These are phyloP conservation scores for Protaetia brevitarsis DNA, from an alignment of 1,140 invertebrate genomes.

Conservation along the genomic window DNA sequence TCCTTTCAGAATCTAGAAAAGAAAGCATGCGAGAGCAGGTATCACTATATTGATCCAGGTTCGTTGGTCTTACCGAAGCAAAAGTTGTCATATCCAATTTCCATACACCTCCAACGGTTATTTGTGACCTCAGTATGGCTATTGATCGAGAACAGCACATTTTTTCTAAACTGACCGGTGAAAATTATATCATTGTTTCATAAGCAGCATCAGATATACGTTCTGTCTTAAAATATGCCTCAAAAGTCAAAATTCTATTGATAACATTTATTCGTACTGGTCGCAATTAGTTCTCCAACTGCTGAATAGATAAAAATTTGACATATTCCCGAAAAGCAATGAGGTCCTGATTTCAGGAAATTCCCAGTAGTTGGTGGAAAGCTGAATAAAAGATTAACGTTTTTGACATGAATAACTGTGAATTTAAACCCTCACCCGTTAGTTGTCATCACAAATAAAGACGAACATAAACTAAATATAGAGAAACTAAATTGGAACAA, in stretches of 20 bases:
- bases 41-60: neutral
- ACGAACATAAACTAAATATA: neutral
- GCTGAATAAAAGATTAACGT: neutral
- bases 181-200: neutral
- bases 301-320: neutral
- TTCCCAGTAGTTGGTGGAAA: neutral
- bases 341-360: neutral
- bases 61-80: neutral
- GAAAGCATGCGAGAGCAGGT: too few species aligned
- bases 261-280: neutral
- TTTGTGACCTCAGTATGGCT: neutral
- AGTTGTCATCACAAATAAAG: neutral
- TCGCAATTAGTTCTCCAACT: neutral
- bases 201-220: neutral
- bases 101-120: neutral
- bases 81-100: neutral
- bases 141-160: neutral
- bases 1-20: constrained; percentile 1
- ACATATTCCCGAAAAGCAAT: neutral
- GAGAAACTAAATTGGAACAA: neutral
- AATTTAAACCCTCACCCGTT: neutral
- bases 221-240: neutral
- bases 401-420: too few species aligned
- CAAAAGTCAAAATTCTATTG: neutral
- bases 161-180: neutral